Conservation (phyloP, 2,797 vertebrate species). For the Pangasius krempfi region DNA sequence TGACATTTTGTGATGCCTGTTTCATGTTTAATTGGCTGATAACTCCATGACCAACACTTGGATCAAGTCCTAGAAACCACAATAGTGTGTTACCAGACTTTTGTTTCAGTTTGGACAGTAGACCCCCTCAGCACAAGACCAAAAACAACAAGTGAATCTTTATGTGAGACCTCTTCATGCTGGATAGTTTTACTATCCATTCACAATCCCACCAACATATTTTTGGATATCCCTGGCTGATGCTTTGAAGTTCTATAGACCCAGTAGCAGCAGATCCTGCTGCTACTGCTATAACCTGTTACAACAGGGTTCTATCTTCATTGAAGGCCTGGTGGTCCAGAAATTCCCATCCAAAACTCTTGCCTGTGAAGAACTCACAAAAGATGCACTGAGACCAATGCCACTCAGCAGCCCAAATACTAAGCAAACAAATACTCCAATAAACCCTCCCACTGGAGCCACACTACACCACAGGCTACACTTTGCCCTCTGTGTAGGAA, state of each 20-base stretch:
- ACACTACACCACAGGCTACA: background rate
- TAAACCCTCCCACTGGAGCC: background rate
- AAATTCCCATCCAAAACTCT: background rate
- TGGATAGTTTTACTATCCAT: background rate
- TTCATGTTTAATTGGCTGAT: background rate
- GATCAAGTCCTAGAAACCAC: background rate
- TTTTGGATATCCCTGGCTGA: background rate
- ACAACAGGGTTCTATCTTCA: background rate
- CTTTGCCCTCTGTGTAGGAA: background rate
- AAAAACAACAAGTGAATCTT: background rate
- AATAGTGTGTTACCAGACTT: background rate
- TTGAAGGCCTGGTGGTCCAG: background rate
- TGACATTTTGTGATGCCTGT: background rate
- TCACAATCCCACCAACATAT: background rate
- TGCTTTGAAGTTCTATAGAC: background rate
- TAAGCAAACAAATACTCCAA: background rate
- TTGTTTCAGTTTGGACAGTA: background rate
- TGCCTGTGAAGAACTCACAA: background rate
- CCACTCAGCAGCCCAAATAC: background rate
- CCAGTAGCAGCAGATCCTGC: too few relatives aligned
- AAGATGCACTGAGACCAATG: background rate
- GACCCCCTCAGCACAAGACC: background rate
- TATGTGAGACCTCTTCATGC: background rate
- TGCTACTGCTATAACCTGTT: background rate
- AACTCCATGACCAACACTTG: background rate